Base-by-base conservation (phyloP, 2,797 vertebrate species). In the Coracias cyanogaster region DNA sequence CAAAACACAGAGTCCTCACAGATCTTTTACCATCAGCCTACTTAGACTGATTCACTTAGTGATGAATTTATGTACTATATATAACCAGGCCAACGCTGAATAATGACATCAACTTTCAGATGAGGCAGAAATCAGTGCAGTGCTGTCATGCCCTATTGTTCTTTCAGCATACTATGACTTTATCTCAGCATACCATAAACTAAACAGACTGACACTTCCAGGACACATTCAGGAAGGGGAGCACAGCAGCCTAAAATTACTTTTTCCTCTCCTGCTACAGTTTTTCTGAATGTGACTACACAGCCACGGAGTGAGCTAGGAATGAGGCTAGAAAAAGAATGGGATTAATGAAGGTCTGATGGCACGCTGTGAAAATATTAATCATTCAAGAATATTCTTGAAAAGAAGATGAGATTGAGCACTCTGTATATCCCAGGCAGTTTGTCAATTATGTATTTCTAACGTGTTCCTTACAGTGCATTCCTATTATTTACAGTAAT, bases 171-270 rank as follows among this genome's bases (percentile, higher is more conserved):
- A 48, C 45, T 14, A 11, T 77, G 76, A 60, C 78, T 94, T 93
- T 91, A 78, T 89, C 61, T 82, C 72, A 77, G 49, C 13, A 64
- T 29, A 65, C 24, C 67, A 89, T 80, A 91, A 93, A 89, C 43
- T 77, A 92, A 93, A 82, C 58, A 92, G 58, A 77, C 31, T 76
- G 88, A 90, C 86, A 87, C 89, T 93, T 96, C 39, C 93, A 89
- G 92, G 78, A 92, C 83, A 79, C 3, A 0, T 24, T 87, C 48
- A 89, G 17, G 55, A 91, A 89, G 18, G 25, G 76, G 48, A 67
- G 24, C 48, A 74, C 4, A 91, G 20, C 16, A 61, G 19, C 12
- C 37, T 77, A 73, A 80, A 87, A 85, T 78, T 35, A 43, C 10
- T 33, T 89, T 29, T 89, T 29, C 72, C 82, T 28, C 22, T 73